Percentiles rank a stretch among this genome's conserved stretches.
Conservation (phyloP, 1,140 invertebrate species). For the Agrypnia vestita region DNA sequence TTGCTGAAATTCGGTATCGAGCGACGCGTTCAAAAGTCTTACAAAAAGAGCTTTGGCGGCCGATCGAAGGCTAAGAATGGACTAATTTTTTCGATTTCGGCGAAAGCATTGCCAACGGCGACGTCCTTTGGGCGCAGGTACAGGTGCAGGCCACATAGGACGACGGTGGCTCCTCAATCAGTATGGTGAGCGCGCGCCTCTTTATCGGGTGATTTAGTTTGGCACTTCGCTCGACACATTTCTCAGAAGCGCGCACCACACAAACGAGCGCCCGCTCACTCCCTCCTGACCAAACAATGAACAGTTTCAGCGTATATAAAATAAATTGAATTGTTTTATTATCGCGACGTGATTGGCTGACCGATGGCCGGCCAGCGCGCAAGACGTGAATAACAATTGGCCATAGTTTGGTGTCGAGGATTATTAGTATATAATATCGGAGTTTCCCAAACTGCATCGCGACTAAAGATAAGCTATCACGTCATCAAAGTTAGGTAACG, state of each 20-base stretch:
- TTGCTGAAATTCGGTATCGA: no score
- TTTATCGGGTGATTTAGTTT: constrained; percentile 53
- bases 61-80: no score
- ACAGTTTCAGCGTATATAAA: constrained; percentile 59
- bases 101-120: no score
- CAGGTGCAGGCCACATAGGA: not conserved
- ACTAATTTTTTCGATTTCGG: no score
- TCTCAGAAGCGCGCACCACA: constrained; percentile 48
- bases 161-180: constrained; percentile 18
- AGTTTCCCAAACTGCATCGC: constrained; percentile 27
- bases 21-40: no score
- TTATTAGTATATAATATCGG: constrained; percentile 12
- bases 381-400: constrained; percentile 48
- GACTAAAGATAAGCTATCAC: not conserved
- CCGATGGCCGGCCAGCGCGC: constrained; percentile 48
- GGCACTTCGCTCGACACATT: constrained; percentile 52
- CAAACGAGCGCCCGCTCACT: constrained; percentile 38
- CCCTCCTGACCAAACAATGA: constrained; percentile 55
- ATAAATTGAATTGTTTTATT: constrained; percentile 63
- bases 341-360: constrained; percentile 58
- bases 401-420: constrained; percentile 45
- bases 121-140: not conserved
- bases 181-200: constrained; percentile 31
- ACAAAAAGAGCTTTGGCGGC: no score
- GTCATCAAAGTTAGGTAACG: no score